Conservation (phyloP, 2,113 vertebrate species). For the Tetraodon nigroviridis region DNA sequence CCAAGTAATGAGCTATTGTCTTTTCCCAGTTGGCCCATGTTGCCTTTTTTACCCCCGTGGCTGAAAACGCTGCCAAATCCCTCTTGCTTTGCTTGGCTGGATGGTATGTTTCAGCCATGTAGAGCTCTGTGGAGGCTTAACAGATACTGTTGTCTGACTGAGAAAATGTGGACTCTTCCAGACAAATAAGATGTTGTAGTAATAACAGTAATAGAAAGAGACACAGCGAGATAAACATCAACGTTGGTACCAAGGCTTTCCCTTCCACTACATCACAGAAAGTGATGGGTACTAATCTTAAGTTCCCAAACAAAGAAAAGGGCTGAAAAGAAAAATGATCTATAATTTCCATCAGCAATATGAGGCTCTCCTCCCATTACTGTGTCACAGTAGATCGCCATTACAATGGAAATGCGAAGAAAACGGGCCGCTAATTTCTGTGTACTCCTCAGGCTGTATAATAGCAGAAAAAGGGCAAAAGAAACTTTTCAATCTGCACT, state of each 20-base stretch:
- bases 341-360: conserved; percentile 24
- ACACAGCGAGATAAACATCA: conserved; percentile 27
- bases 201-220: conserved; percentile 32
- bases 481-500: conserved; percentile 52
- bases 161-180: conserved; percentile 14
- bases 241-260: conserved; percentile 21
- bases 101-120: conserved; percentile 34
- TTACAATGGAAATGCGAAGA: conserved; percentile 13
- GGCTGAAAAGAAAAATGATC: conserved; percentile 1
- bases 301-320: conserved; percentile 22
- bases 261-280: conserved; percentile 16
- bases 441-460: conserved; percentile 35
- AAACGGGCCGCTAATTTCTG: conserved; percentile 21
- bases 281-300: conserved; percentile 26
- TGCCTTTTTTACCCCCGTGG: conserved; percentile 16
- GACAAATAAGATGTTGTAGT: conserved; percentile 20
- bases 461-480: conserved; percentile 30
- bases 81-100: conserved; percentile 37
- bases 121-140: conserved; percentile 40
- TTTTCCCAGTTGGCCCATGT: conserved; percentile 46
- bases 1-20: conserved; percentile 57
- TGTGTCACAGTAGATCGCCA: conserved; percentile 6
- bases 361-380: conserved; percentile 14
- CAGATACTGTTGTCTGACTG: conserved; percentile 46
- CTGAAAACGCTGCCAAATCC: conserved; percentile 39